Evolutionary conservation across 92 coral and sea anemone species (phyloP), one percentile per base, ranked within the genome.

Genomic region (Desmophyllum pertusum): DNA sequence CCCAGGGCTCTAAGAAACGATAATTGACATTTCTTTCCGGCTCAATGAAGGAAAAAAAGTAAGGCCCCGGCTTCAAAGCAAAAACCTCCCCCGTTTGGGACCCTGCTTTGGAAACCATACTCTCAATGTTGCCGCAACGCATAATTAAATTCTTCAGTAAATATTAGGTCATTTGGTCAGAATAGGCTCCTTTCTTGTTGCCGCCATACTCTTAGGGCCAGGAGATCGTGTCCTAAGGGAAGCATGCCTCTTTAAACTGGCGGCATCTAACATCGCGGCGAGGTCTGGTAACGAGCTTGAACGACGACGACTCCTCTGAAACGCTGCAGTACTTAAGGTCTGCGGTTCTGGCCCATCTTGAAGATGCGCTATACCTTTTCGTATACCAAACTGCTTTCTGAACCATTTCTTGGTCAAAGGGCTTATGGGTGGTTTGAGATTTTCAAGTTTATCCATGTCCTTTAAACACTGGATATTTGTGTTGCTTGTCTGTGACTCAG

Each of bases 231-330:
- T 21, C 3, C 29, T 71, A 2, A 82, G 43, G 10, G 86, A 71
- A 13, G 64, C 33, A 23, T 75, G 82, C 73, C 66, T 73, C 78
- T 80, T 89, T 19, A 52, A 36, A 30, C 64, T 89, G 0, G 90
- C 93, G 5, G 90, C 93, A 8, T 89, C 93, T 21, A 89, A 68
- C 93, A 89, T 85, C 35, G 90, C 59, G 71, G 93, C 87, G 40
- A 89, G 89, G 75, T 85, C 93, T 85, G 93, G 93, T 80, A 89
- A 51, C 70, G 93, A 89, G 61, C 93, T 89, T 39, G 93, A 85
- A 29, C 93, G 87, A 19, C 93, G 83, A 50, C 84, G 75, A 42
- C 83, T 67, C n/a, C 30, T n/a, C 62, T 71, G 72, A 39, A 46
- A 37, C 31, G 81, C 15, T 31, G 64, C 40, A 52, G 17, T 46